Percentiles rank a stretch among this genome's conserved stretches.
phyloP scores from a whole-genome alignment of 2,888 invertebrate genomes.

The Drosophila fulvimacula region DNA sequence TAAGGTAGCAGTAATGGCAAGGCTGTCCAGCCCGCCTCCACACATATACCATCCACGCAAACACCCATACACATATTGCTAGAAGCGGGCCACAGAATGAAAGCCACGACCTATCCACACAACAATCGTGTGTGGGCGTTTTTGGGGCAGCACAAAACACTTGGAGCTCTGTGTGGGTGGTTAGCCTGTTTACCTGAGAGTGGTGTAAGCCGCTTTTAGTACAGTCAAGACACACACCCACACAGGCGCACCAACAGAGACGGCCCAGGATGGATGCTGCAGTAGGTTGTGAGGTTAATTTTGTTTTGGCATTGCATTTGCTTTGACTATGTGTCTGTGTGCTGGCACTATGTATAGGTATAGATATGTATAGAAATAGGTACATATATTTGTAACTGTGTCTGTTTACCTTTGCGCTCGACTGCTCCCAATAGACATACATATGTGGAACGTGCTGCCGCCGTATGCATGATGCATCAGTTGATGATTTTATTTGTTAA shows the following conservation, averaged over 20 bases:
- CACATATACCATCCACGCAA: not conserved
- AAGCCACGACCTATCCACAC: constrained; percentile 81
- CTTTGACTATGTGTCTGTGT: constrained; percentile 2
- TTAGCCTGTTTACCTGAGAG: constrained; percentile 65
- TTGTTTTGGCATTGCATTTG: constrained; percentile 68
- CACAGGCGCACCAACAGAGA: constrained; percentile 3
- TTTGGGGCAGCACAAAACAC: constrained; percentile 53
- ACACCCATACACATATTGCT: constrained; percentile 18
- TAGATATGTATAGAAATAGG: not conserved
- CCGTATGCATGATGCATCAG: constrained; percentile 11
- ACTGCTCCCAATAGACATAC: constrained; percentile 67
- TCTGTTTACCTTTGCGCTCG: constrained; percentile 67
- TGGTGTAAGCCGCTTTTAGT: constrained; percentile 76
- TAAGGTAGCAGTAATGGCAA: constrained; percentile 38
- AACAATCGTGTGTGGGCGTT: constrained; percentile 72
- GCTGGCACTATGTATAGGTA: not conserved
- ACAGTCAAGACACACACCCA: constrained; percentile 55
- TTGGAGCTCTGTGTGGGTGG: constrained; percentile 32
- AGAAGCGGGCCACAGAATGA: constrained; percentile 53
- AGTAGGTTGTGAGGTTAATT: constrained; percentile 76
- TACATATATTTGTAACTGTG: constrained; percentile 42
- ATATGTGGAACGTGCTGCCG: constrained; percentile 11
- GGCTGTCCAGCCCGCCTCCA: constrained; percentile 11
- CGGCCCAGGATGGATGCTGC: constrained; percentile 49
- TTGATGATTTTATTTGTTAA: constrained; percentile 57